Base-by-base conservation (phyloP, 2,888 invertebrate genomes). In the Elmis aenea region DNA sequence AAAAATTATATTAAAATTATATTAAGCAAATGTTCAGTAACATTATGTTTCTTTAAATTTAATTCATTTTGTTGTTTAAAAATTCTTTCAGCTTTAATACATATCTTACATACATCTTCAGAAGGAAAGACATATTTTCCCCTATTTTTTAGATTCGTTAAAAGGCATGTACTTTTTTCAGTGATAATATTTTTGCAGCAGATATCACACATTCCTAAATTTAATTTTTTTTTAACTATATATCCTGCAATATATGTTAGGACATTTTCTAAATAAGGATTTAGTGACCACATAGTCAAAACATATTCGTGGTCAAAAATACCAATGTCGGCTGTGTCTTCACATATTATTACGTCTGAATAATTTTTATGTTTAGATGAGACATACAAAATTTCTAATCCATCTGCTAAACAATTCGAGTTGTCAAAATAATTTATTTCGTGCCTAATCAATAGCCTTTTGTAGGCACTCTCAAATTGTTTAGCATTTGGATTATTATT, bases 401-500 rank as follows among this genome's bases (percentile, higher is more conserved):
- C 18, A 28, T 33, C 37, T 24, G 32, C 25, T 10, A 33, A 32
- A 20, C 36, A 36, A 41, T 41, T 41, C 16, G 29, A 15, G 15
- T n/a, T 25, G 6, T 25, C 28, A 28, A 25, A 37, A 5, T 16
- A 14, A 25, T 27, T 36, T 8, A 44, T 31, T 42, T 42, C 32
- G 25, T 33, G 22, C 13, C 18, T 27, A 12, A 44, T 27, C 11
- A 49, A 25, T 9, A 49, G 21, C 13, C 33, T 25, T 37, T 49
- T 51, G 24, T 44, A 47, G n/a, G 48, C 42, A 13, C 14, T 24
- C 25, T 43, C 13, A 32, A 46, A 51, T 33, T 51, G 49, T 26
- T 10, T 21, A 2, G 42, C 45, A 22, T 38, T 39, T 2, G 50
- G 46, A 33, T 50, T 48, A 20, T 46, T 42, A 10, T 40, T 45